Percentiles rank a stretch among this genome's conserved stretches.
phyloP scores from a whole-genome alignment of 2,113 vertebrate species.

The Vanacampus margaritifer region DNA sequence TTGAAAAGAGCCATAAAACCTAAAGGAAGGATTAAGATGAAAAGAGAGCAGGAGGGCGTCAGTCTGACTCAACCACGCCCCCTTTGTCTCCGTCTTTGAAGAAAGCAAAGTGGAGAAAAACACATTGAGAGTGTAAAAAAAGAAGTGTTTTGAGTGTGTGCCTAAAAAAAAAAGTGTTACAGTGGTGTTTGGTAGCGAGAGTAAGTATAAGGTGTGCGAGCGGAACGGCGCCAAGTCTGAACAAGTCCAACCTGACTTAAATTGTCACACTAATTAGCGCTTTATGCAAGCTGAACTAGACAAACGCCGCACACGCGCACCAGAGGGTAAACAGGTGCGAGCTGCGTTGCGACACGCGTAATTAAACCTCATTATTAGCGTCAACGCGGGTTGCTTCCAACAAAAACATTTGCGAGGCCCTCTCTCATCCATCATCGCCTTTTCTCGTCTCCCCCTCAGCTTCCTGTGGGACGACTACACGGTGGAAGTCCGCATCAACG shows the following conservation, averaged over 20 bases:
- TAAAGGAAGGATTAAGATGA: constrained; percentile 52
- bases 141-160: background rate
- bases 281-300: constrained; percentile 11
- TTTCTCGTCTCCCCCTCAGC: constrained; percentile 58
- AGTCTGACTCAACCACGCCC: constrained; percentile 41
- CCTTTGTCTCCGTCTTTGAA: constrained; percentile 45
- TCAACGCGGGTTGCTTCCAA: background rate
- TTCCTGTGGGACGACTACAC: constrained; percentile 80
- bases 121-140: constrained; percentile 16
- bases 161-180: constrained; percentile 7
- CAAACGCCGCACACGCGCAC: background rate
- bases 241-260: constrained; percentile 53
- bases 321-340: background rate
- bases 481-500: constrained; percentile 81
- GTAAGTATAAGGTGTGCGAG: background rate
- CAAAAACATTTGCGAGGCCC: background rate
- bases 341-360: background rate
- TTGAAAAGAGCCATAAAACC: constrained; percentile 53
- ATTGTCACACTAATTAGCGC: constrained; percentile 25
- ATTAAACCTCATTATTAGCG: constrained; percentile 11
- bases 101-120: constrained; percentile 20
- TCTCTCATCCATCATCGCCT: constrained; percentile 29
- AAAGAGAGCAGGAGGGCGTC: constrained; percentile 37
- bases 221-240: constrained; percentile 15
- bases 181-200: constrained; percentile 4